These are phyloP conservation scores for Pyrrhosoma nymphula DNA, from an alignment of 2,888 invertebrate species.

Conservation along the genomic window DNA sequence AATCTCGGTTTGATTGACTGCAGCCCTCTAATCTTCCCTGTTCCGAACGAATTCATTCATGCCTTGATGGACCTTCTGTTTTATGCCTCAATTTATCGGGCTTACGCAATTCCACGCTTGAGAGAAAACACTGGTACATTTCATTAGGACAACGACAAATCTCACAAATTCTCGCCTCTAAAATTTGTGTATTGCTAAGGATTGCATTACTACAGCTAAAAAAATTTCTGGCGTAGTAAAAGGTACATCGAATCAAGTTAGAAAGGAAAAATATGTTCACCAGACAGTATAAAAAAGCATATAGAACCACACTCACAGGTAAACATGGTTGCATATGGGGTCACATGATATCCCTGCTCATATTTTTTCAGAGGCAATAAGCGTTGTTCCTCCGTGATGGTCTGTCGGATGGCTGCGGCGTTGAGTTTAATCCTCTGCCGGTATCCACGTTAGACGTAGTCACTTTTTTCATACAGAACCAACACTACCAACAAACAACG, in stretches of 20 bases:
- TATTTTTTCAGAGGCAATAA: neutral
- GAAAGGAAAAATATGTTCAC: neutral
- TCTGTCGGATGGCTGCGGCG: neutral
- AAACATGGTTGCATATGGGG: neutral
- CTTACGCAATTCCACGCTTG: neutral
- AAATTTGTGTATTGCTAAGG: neutral
- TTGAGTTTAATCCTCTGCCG: neutral
- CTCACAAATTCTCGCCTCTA: neutral
- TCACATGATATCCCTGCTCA: neutral
- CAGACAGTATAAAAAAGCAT: slow-evolving; percentile 15
- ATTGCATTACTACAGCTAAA: neutral
- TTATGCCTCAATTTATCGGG: no score
- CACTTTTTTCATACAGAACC: neutral
- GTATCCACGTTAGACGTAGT: neutral
- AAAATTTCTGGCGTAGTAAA: neutral
- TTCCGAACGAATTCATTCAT: no score
- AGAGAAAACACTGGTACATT: neutral
- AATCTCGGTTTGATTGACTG: no score
- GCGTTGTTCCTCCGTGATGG: neutral
- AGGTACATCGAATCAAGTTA: neutral
- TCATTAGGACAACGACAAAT: neutral
- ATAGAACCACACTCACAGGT: slow-evolving; percentile 8
- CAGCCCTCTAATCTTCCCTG: no score
- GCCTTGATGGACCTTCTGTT: no score
- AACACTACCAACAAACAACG: neutral